phyloP scores from a whole-genome alignment of 1,140 invertebrate genomes.

The Ceratosolen fusciceps region DNA sequence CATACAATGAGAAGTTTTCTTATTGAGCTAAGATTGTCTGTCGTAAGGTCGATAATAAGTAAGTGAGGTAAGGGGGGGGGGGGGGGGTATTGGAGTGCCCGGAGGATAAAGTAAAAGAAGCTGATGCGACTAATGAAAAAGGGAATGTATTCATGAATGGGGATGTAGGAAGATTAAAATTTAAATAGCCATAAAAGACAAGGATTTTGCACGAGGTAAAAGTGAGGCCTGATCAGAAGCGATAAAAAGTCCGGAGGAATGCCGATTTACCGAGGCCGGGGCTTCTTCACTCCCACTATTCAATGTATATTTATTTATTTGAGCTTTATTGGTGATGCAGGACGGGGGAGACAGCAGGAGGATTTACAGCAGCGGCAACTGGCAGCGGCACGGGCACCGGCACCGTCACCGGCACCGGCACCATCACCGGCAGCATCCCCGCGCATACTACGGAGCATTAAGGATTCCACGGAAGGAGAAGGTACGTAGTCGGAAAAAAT shows the following conservation, averaged over 20 bases:
- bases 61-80: too few species aligned
- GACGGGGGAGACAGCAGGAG: neutral
- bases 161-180: neutral
- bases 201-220: neutral
- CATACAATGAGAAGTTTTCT: too few species aligned
- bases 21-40: too few species aligned
- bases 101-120: too few species aligned
- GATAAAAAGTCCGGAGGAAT: neutral
- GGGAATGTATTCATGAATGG: neutral
- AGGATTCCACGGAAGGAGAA: neutral
- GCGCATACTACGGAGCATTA: too few species aligned
- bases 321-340: neutral
- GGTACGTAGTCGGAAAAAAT: constrained; percentile 19
- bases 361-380: constrained; percentile 6
- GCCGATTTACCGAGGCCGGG: neutral
- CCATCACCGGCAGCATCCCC: too few species aligned
- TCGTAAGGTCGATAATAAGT: too few species aligned
- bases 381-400: neutral
- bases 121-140: neutral
- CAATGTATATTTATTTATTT: neutral
- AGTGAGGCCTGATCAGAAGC: neutral
- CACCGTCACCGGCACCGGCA: too few species aligned
- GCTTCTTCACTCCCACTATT: neutral
- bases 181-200: neutral
- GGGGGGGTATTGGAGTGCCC: too few species aligned